Base-by-base conservation (phyloP, 2,113 vertebrate species). In the Leuciscus idus region DNA sequence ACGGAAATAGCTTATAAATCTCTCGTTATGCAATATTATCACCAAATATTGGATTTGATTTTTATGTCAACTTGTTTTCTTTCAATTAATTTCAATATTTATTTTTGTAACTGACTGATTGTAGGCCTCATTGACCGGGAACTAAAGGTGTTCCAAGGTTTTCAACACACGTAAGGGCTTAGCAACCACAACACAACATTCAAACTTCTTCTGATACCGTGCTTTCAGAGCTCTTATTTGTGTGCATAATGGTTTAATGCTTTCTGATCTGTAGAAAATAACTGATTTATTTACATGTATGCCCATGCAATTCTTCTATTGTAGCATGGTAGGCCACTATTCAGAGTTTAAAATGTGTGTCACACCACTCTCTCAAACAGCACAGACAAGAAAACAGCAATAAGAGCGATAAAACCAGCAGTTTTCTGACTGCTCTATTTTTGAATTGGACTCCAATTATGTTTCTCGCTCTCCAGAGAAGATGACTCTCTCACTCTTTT, bases 291-390 rank as follows among this genome's bases (percentile, higher is more conserved):
- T 61, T 50, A 75, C 39, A 61, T 75, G 39, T 82, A 86, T 62
- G 19, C 50, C 17, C 68, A 64, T 75, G 68, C 48, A 86, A 73
- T 43, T 73, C 17, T 80, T 48, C 6, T 28, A 62, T 73, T 72
- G 66, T 86, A 73, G 68, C 50, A 79, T 23, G 50, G 72, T 70
- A 72, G 76, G 62, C 64, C n/a, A 19, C 62, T 80, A 81, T 74
- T 76, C 70, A 64, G 55, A 28, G 30, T 73, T 26, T 86, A 82
- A 86, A 76, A 82, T 76, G 57, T 86, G 85, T 86, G 85, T 82
- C 55, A 76, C 70, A 48, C 46, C 79, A 64, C 28, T 43, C 52
- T 74, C 33, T 74, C 55, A 36, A 75, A 73, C 39, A 36, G 57
- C 10, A 4, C 50, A 70, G 78, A 46, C 13, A 62, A 52, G 72